phyloP scores from a whole-genome alignment of 1,140 invertebrate genomes.

The Temnothorax longispinosus region DNA sequence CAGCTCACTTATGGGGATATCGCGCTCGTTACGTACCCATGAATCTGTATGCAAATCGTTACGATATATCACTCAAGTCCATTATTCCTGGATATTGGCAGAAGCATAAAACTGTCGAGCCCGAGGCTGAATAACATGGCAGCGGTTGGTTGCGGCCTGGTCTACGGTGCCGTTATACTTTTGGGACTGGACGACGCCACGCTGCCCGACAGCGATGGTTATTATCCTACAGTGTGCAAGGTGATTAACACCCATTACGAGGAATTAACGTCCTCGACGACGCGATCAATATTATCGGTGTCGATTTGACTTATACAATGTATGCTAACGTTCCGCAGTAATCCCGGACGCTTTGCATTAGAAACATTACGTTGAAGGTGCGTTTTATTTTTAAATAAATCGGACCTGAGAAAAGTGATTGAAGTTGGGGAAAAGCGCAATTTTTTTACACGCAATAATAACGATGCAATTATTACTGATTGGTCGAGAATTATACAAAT shows the following conservation, averaged over 20 bases:
- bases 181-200: slow-evolving; percentile 94
- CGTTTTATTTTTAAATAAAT: neutral
- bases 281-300: slow-evolving; percentile 22
- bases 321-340: neutral
- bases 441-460: neutral
- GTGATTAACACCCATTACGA: slow-evolving; percentile 86
- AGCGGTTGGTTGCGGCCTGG: slow-evolving; percentile 96
- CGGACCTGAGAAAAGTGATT: neutral
- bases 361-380: neutral
- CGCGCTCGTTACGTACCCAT: neutral
- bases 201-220: slow-evolving; percentile 88
- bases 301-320: slow-evolving; percentile 23
- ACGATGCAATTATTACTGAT: neutral
- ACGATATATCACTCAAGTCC: slow-evolving; percentile 44
- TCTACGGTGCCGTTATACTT: slow-evolving; percentile 97
- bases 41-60: slow-evolving; percentile 40
- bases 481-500: neutral
- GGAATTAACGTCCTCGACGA: slow-evolving; percentile 6
- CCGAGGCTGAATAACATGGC: slow-evolving; percentile 98
- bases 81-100: slow-evolving; percentile 75
- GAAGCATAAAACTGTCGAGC: slow-evolving; percentile 96
- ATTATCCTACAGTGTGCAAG: slow-evolving; percentile 94
- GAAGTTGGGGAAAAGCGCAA: neutral
- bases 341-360: neutral
- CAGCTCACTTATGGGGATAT: neutral